Evolutionary conservation across 2,113 vertebrate genomes (phyloP).

Genomic region (Ornithorhynchus anatinus): DNA sequence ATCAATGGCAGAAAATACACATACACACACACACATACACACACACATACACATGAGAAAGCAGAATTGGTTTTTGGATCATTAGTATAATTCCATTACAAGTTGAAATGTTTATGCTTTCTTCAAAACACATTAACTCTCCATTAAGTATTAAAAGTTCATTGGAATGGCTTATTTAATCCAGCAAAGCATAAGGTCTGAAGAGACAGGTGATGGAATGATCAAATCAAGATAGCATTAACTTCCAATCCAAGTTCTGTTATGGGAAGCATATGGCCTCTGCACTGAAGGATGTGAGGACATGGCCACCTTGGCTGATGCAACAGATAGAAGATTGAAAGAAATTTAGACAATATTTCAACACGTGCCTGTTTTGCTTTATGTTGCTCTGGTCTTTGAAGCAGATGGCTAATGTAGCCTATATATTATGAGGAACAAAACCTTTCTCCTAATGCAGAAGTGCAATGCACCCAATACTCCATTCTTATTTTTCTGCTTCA

Average conservation of each 20-base stretch:
- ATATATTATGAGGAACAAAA: not conserved
- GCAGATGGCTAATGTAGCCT: not conserved
- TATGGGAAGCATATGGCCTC: not conserved
- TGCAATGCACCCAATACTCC: not conserved
- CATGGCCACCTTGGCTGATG: not conserved
- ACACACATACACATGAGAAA: no score
- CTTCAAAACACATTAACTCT: not conserved
- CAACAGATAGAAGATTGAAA: not conserved
- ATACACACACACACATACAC: no score
- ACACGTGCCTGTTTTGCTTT: not conserved
- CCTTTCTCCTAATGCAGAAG: not conserved
- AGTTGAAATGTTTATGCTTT: not conserved
- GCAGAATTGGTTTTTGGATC: not conserved
- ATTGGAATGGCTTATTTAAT: not conserved
- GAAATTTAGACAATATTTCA: not conserved
- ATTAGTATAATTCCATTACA: not conserved
- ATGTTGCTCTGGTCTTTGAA: not conserved
- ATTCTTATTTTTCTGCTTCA: not conserved
- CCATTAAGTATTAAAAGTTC: not conserved
- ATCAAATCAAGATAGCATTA: not conserved
- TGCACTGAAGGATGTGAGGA: not conserved
- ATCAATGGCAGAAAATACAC: no score
- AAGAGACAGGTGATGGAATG: not conserved
- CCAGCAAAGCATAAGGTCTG: not conserved
- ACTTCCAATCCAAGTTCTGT: not conserved